Evolutionary conservation across 2,888 invertebrate species (phyloP), one percentile per base, ranked within the genome.

Genomic region (Drosophila meridiana): DNA sequence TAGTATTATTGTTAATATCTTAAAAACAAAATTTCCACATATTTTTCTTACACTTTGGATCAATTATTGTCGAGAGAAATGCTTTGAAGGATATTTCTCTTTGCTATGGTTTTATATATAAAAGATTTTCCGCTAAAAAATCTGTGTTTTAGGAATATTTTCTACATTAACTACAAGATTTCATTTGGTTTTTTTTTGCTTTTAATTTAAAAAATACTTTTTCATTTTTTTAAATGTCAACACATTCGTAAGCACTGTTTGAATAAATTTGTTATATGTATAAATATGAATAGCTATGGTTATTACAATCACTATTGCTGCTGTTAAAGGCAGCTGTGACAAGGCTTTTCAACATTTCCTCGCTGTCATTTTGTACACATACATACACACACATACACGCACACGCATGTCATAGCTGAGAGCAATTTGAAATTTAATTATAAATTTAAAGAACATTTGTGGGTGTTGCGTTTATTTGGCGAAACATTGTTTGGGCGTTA

Each of bases 401-500:
- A 58, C n/a, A 40, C 26, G 11, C 38, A n/a, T 70, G 59, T 32
- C n/a, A 36, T 38, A 43, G 71, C 67, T 58, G 40, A 66, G 72
- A 76, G 77, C 77, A 89, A 81, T 78, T 82, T 76, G 61, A 77
- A 75, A 73, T 82, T 77, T 80, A 87, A 89, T 87, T 83, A 82
- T 73, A 77, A 79, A 83, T 76, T 80, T 78, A 65, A 80, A 81
- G 66, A 61, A 62, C 67, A 74, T 75, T 71, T 75, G 73, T 73
- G 77, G 76, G 78, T 60, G 70, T 64, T 66, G 58, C 57, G 62
- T 68, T 80, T 83, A 73, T 76, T 83, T 80, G 72, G 69, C 62
- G 73, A 76, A 89, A 89, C 87, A 87, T 80, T 87, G 68, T 80
- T 63, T 76, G 87, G 87, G 85, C 85, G 87, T 83, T 64, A 58